Evolutionary conservation across 2,888 invertebrate species (phyloP).

Genomic region (Flabesymbios commensalis): DNA sequence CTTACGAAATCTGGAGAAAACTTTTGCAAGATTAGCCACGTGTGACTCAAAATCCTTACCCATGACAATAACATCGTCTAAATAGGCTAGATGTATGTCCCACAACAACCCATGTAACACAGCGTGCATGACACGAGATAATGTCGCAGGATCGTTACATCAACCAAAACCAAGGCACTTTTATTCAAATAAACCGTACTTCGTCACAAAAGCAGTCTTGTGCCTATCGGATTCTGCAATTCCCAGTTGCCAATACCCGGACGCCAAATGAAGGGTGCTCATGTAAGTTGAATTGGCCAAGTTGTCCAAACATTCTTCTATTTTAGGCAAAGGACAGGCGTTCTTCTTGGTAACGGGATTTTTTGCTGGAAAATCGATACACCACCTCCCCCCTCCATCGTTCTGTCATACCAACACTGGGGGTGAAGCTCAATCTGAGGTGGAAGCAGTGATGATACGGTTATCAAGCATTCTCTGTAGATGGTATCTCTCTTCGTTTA

Average conservation of each 20-base stretch:
- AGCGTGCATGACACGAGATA: not conserved
- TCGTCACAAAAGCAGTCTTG: conserved; percentile 2
- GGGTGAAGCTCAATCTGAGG: not conserved
- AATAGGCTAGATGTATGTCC: not conserved
- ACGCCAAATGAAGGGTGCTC: not conserved
- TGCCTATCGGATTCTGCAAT: too few species aligned
- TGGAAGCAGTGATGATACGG: not conserved
- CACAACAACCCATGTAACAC: not conserved
- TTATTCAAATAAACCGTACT: not conserved
- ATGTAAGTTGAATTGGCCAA: not conserved
- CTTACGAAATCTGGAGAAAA: not conserved
- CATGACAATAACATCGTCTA: not conserved
- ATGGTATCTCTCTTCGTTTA: not conserved
- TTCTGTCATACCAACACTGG: not conserved
- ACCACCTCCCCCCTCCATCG: not conserved
- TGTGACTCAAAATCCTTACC: not conserved
- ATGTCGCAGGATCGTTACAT: not conserved
- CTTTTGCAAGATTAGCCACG: not conserved
- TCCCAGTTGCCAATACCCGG: not conserved
- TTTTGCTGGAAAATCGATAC: not conserved
- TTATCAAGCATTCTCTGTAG: not conserved
- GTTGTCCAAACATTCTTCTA: not conserved
- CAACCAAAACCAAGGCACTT: too few species aligned
- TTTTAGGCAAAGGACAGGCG: not conserved
- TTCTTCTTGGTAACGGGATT: not conserved